phyloP scores from a whole-genome alignment of 2,113 vertebrate species.

The Xerus inauris region DNA sequence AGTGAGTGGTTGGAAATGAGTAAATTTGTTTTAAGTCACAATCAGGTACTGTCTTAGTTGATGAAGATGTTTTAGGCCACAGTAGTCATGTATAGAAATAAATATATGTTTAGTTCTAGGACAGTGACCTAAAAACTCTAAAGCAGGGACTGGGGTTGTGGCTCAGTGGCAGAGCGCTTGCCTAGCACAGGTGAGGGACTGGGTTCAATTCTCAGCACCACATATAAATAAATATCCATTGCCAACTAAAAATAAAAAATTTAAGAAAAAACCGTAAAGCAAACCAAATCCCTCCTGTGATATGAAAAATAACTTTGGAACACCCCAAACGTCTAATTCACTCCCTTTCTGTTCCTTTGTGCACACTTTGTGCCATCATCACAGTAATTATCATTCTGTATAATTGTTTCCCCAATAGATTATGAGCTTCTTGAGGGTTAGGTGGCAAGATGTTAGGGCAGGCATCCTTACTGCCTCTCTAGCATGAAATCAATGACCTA shows the following conservation, averaged over 20 bases:
- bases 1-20: not conserved
- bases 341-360: not conserved
- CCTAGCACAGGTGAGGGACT: too few relatives aligned
- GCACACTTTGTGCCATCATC: not conserved
- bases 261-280: slow-evolving; percentile 34
- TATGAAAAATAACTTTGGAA: not conserved
- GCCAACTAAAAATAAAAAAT: too few relatives aligned
- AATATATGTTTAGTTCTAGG: not conserved
- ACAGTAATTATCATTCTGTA: not conserved
- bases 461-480: not conserved
- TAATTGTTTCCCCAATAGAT: not conserved
- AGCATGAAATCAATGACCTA: not conserved
- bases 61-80: slow-evolving; percentile 1
- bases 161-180: too few relatives aligned
- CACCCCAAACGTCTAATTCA: not conserved
- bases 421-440: slow-evolving; percentile 23
- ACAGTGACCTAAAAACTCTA: slow-evolving; percentile 1
- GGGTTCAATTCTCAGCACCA: too few relatives aligned
- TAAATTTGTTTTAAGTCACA: slow-evolving; percentile 53
- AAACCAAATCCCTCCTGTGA: not conserved
- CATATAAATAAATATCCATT: too few relatives aligned
- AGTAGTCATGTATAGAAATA: not conserved
- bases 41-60: not conserved
- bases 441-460: not conserved
- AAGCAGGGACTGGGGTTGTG: too few relatives aligned